Evolutionary conservation across 2,113 vertebrate species (phyloP).

Genomic region (Puffinus mauretanicus): DNA sequence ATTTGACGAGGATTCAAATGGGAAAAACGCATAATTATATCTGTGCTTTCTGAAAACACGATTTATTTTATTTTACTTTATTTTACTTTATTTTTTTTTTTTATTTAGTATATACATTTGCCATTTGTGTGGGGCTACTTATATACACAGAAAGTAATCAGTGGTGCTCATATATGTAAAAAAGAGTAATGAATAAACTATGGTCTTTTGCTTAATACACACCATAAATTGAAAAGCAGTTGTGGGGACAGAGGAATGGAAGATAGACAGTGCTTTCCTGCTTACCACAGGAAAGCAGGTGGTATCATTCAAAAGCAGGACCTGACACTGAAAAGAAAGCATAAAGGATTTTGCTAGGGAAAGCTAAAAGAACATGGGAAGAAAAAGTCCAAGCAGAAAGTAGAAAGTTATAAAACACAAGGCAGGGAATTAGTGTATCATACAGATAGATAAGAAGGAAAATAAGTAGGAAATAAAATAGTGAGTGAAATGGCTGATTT

Average conservation of each 20-base stretch:
- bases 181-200: not conserved
- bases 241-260: not conserved
- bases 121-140: not conserved
- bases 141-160: not conserved
- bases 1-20: not conserved
- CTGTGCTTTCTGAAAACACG: not conserved
- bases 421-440: constrained; percentile 29
- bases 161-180: not conserved
- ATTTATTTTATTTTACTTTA: not conserved
- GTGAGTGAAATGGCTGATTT: not conserved
- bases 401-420: not conserved
- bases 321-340: not conserved
- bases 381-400: not conserved
- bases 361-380: not conserved
- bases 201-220: not conserved
- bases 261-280: not conserved
- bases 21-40: not conserved
- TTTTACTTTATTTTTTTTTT: not conserved
- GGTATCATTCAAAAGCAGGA: not conserved
- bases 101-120: not conserved
- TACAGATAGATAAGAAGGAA: not conserved
- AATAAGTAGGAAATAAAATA: constrained; percentile 7
- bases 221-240: not conserved
- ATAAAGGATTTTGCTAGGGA: not conserved
- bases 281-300: not conserved